A percentile compares a stretch with the other conserved stretches of the same genome.
Conservation (phyloP, 2,113 vertebrate species). For the Nycticryphes semicollaris region DNA sequence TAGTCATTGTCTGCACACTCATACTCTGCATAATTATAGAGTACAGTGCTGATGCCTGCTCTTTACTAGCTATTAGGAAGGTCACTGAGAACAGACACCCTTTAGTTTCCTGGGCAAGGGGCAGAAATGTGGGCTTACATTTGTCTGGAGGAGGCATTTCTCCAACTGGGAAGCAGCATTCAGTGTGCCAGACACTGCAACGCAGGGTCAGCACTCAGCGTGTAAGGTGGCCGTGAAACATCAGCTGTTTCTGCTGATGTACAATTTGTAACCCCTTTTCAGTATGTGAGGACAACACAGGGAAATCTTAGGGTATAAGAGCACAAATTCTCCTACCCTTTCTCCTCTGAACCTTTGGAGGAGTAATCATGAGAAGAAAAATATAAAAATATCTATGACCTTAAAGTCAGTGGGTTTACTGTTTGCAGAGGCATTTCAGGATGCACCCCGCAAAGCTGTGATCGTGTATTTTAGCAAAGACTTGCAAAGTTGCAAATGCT, state of each 20-base stretch:
- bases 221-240: not conserved
- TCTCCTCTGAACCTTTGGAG: not conserved
- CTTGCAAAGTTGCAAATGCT: not conserved
- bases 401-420: not conserved
- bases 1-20: not conserved
- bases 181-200: not conserved
- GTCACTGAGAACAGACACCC: not conserved
- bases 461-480: not conserved
- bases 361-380: not conserved
- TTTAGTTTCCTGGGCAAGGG: not conserved
- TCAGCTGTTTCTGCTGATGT: not conserved
- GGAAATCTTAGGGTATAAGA: not conserved
- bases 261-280: not conserved
- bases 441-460: not conserved
- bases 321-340: not conserved
- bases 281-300: not conserved
- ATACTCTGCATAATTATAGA: not conserved
- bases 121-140: not conserved
- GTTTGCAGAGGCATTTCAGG: not conserved
- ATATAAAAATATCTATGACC: not conserved
- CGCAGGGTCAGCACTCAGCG: not conserved
- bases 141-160: conserved; percentile 1
- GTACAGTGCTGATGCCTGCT: not conserved
- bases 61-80: not conserved
- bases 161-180: not conserved